Evolutionary conservation across 2,888 invertebrate species (phyloP).

Genomic region (Serrognathus titanus): DNA sequence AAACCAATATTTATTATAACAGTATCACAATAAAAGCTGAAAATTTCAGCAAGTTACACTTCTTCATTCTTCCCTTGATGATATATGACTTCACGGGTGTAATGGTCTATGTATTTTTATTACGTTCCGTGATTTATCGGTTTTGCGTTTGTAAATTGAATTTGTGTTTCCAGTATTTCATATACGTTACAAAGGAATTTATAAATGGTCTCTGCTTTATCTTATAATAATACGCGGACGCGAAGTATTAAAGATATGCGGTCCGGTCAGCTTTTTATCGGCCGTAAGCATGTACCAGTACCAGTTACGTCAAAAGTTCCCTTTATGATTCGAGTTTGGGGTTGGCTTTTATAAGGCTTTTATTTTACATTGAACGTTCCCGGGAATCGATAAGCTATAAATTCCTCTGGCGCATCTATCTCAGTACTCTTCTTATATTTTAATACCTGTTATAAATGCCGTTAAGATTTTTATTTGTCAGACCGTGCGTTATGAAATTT

Average conservation of each 20-base stretch:
- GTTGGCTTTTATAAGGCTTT: conserved; percentile 3
- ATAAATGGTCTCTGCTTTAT: neutral
- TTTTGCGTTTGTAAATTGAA: neutral
- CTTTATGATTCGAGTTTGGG: conserved; percentile 12
- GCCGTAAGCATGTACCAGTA: conserved; percentile 3
- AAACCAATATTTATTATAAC: neutral
- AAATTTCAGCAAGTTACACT: conserved; percentile 1
- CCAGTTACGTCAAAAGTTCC: conserved; percentile 13
- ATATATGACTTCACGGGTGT: neutral
- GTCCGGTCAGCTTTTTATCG: neutral
- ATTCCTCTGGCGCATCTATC: neutral
- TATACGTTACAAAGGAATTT: neutral
- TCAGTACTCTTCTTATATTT: too few species aligned
- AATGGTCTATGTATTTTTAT: conserved; percentile 1
- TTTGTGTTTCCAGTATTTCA: conserved; percentile 1
- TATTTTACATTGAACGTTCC: conserved; percentile 14
- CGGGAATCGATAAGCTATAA: conserved; percentile 10
- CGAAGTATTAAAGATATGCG: conserved; percentile 7
- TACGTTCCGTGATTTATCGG: neutral
- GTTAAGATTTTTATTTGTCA: too few species aligned
- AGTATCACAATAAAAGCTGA: neutral
- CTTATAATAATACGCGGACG: neutral
- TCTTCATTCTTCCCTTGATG: neutral
- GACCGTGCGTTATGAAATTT: too few species aligned
- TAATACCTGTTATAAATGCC: too few species aligned